phyloP scores from a whole-genome alignment of 1,140 invertebrate species.

The Macrocentrus cingulum region DNA sequence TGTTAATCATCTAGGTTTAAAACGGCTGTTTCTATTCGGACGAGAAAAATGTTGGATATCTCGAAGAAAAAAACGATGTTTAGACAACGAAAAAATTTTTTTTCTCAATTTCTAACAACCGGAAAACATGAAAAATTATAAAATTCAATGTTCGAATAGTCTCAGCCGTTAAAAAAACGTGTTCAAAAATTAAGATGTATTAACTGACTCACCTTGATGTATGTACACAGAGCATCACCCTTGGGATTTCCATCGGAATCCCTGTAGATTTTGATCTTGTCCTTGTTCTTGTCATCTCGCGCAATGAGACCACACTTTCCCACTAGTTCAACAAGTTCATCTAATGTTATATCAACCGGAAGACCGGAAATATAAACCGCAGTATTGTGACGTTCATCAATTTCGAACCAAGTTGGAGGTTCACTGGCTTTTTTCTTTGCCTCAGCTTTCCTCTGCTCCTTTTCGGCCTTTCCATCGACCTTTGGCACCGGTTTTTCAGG shows the following conservation, averaged over 20 bases:
- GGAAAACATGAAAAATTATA: too few species aligned
- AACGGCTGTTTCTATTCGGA: too few species aligned
- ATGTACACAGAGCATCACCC: constrained; percentile 96
- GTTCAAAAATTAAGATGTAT: too few species aligned
- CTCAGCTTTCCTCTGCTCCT: constrained; percentile 38
- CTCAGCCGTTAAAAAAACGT: too few species aligned
- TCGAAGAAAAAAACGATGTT: too few species aligned
- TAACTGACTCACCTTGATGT: constrained; percentile 88
- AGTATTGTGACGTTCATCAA: constrained; percentile 89
- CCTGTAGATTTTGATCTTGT: constrained; percentile 93
- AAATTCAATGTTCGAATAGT: too few species aligned
- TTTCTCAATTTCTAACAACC: too few species aligned
- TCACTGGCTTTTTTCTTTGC: constrained; percentile 50
- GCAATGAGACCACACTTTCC: constrained; percentile 95
- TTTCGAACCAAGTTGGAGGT: constrained; percentile 84
- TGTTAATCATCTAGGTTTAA: too few species aligned
- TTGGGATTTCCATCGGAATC: constrained; percentile 85
- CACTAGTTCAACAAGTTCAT: constrained; percentile 90
- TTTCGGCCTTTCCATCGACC: constrained; percentile 19
- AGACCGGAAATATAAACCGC: constrained; percentile 97
- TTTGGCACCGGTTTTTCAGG: constrained; percentile 40
- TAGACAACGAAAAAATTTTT: too few species aligned
- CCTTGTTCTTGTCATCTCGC: constrained; percentile 81
- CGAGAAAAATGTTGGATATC: too few species aligned
- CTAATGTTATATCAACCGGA: constrained; percentile 84